Base-by-base conservation (phyloP, 2,113 vertebrate genomes). In the Ctenomys sociabilis region DNA sequence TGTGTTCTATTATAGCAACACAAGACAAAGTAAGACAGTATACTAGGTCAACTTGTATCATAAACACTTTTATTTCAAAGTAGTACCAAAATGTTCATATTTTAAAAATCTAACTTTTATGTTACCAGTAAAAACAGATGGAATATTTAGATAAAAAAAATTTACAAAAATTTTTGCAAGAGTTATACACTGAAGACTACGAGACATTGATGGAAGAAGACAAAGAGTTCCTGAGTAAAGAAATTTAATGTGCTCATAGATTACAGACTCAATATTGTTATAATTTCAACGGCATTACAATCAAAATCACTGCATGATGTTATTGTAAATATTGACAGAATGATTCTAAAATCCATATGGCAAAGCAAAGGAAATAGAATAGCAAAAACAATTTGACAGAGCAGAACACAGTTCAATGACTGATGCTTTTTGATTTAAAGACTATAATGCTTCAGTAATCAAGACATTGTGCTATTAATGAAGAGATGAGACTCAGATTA, bases 311-410 rank as follows among this genome's bases (percentile, higher is more conserved):
- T 91, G 37, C 37, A 59, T 75, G 57, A 83, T 68, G 90, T 77
- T 59, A 24, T 91, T 66, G 14, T 77, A 87, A 83, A 91, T 77
- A 94, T 88, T 83, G 88, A 87, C 35, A 80, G 78, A 85, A 61
- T 78, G 22, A 88, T 96, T 85, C 49, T 70, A 70, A 85, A 91
- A 92, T 96, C 83, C 70, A 92, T 94, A 92, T 32, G 12, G n/a
- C 35, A 88, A 88, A 64, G 16, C 37, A 68, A 94, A 94, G n/a
- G 52, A 96, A 85, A 88, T n/a, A 78, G 77, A 92, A 52, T 32
- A 80, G 61, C 5, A 24, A 32, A 93, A 94, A 81, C 8, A 52
- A 68, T 88, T 91, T 84, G 78, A 78, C 40, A 91, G 88, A 87
- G 73, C 64, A 80, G 45, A 63, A 73, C 75, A 83, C 40, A 91